Base-by-base conservation (phyloP, 2,888 invertebrate genomes). In the Litoditis marina region DNA sequence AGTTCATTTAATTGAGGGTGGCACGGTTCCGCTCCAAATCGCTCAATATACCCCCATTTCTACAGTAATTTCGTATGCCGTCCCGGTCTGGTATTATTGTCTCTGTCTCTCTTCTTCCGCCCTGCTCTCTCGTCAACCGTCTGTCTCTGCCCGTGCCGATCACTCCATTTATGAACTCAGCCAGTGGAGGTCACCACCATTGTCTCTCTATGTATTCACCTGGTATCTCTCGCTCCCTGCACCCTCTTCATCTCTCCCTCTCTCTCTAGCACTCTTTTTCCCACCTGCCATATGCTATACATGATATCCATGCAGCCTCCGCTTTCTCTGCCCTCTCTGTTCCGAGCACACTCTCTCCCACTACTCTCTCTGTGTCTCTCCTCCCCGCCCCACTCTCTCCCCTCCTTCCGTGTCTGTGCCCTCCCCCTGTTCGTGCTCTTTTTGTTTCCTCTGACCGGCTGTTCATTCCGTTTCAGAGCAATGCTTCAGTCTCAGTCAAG, bases 161-260 rank as follows among this genome's bases (percentile, higher is more conserved):
- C 25, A 7, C 36, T 44, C 53, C 60, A 60, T 53, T 60, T 60
- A 52, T 60, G 52, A 60, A 52, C 53, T 60, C 52, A 42, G 52
- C 52, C 53, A 49, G 52, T 44, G 53, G 44, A 46, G 52, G 36
- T 44, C 28, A n/a, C 27, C 53, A 42, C 46, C 52, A 52, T 32
- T 60, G 39, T 34, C 44, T 46, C 44, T 28, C 49, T 58, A 44
- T 60, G 60, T 60, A 60, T 60, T 53, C 53, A 51, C 53, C 51
- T 51, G 60, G n/a, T 51, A 27, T 28, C 31, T 51, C 19, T 27
- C n/a, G 2, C 27, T 22, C 8, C 28, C 30, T n/a, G 19, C 4
- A 19, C 49, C 49, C 25, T 22, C 49, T 30, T 51, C 42, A n/a
- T 59, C 60, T 39, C 60, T 60, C 60, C 22, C 53, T 51, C 27